These are phyloP conservation scores for Mystacornis crossleyi DNA, from an alignment of 2,113 vertebrate species.

Conservation along the genomic window DNA sequence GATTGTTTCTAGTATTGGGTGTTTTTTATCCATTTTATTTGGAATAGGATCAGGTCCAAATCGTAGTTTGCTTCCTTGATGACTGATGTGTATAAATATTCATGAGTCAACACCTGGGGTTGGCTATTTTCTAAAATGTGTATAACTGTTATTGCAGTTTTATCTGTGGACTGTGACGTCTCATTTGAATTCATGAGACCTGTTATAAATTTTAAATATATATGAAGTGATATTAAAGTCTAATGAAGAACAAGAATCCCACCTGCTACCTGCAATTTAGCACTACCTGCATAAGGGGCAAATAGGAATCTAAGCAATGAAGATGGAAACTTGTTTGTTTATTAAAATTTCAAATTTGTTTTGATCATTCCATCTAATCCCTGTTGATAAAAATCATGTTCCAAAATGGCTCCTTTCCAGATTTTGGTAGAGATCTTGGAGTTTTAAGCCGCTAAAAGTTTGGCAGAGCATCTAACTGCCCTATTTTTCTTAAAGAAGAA, in stretches of 20 bases:
- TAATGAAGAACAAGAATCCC: slow-evolving; percentile 15
- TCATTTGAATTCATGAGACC: slow-evolving; percentile 49
- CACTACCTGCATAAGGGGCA: background rate
- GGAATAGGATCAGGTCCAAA: background rate
- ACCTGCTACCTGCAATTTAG: slow-evolving; percentile 15
- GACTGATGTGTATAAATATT: slow-evolving; percentile 30
- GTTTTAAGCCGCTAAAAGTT: background rate
- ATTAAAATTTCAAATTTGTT: slow-evolving; percentile 1
- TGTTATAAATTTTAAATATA: slow-evolving; percentile 49
- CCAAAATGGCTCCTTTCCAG: background rate
- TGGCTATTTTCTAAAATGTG: slow-evolving; percentile 28
- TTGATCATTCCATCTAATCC: background rate
- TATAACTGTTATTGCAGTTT: background rate
- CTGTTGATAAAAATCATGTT: background rate
- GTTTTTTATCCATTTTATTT: background rate
- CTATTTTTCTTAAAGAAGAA: background rate
- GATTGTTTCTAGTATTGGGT: background rate
- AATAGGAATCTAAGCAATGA: background rate
- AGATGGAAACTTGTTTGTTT: slow-evolving; percentile 10
- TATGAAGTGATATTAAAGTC: slow-evolving; percentile 35
- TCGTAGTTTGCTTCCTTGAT: background rate
- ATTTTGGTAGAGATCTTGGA: background rate
- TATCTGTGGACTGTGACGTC: background rate
- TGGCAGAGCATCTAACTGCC: background rate
- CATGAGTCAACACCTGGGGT: slow-evolving; percentile 12